Evolutionary conservation across 2,113 vertebrate genomes (phyloP).

Genomic region (Pao palembangensis): DNA sequence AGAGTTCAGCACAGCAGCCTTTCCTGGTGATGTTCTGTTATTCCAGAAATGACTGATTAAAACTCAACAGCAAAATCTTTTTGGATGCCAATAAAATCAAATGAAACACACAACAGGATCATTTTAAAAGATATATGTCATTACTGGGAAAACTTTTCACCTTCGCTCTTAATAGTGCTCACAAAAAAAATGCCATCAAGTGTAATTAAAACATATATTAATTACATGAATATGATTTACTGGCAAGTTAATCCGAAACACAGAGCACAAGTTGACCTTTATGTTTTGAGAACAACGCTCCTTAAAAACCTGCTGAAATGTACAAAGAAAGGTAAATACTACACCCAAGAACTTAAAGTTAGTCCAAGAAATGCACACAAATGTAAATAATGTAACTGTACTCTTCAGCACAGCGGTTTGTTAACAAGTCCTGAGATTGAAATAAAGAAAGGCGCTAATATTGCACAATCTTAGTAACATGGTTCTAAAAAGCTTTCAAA

Average conservation of each 20-base stretch:
- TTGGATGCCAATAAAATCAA: neutral
- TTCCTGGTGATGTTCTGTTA: neutral
- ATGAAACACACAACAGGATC: neutral
- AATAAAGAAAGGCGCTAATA: slow-evolving; percentile 35
- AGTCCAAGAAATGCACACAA: neutral
- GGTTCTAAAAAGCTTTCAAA: slow-evolving; percentile 28
- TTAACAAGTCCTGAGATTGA: slow-evolving; percentile 59
- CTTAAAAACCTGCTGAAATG: slow-evolving; percentile 31
- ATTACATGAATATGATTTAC: slow-evolving; percentile 52
- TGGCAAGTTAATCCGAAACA: slow-evolving; percentile 21
- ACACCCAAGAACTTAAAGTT: neutral
- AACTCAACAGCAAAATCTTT: neutral
- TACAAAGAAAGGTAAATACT: slow-evolving; percentile 35
- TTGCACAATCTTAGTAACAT: slow-evolving; percentile 58
- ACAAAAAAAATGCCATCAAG: neutral
- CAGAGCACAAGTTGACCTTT: slow-evolving; percentile 46
- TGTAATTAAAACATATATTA: neutral
- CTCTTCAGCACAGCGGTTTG: slow-evolving; percentile 11
- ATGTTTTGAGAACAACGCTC: slow-evolving; percentile 28
- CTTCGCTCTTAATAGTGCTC: neutral
- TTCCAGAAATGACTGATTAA: neutral
- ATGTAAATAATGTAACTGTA: neutral
- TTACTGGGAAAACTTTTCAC: neutral
- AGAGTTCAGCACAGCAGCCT: neutral
- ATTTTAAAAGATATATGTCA: neutral